Evolutionary conservation across 2,888 invertebrate species (phyloP).

Genomic region (Sceliomorpha sp.): DNA sequence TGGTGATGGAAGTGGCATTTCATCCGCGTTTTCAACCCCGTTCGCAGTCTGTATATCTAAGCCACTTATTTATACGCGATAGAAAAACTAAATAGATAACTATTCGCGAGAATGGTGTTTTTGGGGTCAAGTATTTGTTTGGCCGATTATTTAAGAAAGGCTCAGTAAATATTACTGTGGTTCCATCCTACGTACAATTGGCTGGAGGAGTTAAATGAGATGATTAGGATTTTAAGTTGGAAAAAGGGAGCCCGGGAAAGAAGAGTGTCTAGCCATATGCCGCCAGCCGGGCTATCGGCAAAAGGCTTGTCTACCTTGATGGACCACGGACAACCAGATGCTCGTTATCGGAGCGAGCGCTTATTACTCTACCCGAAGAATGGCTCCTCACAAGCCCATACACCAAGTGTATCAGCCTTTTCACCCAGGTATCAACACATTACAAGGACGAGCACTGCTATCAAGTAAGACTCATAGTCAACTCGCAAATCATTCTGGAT

Average conservation of each 20-base stretch:
- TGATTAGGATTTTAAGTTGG: neutral
- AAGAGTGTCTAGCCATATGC: constrained; percentile 75
- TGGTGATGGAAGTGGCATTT: no score
- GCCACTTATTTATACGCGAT: no score
- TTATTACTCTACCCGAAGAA: constrained; percentile 76
- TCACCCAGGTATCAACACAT: constrained; percentile 74
- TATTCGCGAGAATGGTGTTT: no score
- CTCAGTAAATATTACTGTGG: no score
- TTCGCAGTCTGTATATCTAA: no score
- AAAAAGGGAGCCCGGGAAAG: constrained; percentile 33
- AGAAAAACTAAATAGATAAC: no score
- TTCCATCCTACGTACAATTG: no score
- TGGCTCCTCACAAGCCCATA: constrained; percentile 73
- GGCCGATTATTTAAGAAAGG: no score
- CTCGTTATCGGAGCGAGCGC: constrained; percentile 80
- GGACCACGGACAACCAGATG: constrained; percentile 80
- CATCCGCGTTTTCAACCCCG: no score
- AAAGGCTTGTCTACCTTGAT: constrained; percentile 80
- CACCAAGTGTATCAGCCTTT: constrained; percentile 69
- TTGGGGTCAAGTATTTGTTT: no score
- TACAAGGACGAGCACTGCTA: constrained; percentile 71
- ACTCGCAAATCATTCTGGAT: no score
- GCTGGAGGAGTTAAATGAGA: neutral
- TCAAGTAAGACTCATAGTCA: constrained; percentile 52
- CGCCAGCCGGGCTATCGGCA: constrained; percentile 79